phyloP scores from a whole-genome alignment of 2,113 vertebrate species.

The Entomyzon cyanotis region DNA sequence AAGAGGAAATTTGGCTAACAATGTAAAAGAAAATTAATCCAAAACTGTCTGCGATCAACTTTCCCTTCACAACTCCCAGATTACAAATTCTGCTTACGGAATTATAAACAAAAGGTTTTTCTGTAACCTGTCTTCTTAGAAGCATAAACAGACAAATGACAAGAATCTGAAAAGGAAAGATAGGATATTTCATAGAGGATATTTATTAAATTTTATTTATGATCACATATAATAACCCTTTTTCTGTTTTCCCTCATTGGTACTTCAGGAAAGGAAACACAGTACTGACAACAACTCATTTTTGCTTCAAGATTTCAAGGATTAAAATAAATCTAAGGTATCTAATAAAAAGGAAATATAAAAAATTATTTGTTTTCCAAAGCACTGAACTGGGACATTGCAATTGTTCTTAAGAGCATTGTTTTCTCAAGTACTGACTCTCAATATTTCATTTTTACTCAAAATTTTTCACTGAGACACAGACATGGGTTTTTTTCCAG shows the following conservation, averaged over 20 bases:
- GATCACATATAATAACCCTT: neutral
- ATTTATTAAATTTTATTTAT: neutral
- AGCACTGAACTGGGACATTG: neutral
- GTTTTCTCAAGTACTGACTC: neutral
- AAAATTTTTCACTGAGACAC: neutral
- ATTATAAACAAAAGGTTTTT: neutral
- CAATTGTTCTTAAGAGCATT: neutral
- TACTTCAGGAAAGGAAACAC: neutral
- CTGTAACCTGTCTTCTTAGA: neutral
- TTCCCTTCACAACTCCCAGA: neutral
- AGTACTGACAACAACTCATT: neutral
- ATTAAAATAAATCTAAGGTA: neutral
- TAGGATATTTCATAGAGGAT: neutral
- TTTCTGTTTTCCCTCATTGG: neutral
- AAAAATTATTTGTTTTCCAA: neutral
- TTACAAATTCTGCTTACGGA: neutral
- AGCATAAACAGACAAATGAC: neutral
- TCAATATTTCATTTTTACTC: neutral
- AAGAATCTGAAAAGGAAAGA: neutral
- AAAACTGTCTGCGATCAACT: neutral
- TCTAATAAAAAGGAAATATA: neutral
- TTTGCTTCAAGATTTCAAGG: neutral
- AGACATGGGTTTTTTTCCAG: neutral
- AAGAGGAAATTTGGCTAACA: neutral
- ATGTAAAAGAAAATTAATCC: neutral